Evolutionary conservation across 2,888 invertebrate genomes (phyloP).

Genomic region (Chironomus riparius): DNA sequence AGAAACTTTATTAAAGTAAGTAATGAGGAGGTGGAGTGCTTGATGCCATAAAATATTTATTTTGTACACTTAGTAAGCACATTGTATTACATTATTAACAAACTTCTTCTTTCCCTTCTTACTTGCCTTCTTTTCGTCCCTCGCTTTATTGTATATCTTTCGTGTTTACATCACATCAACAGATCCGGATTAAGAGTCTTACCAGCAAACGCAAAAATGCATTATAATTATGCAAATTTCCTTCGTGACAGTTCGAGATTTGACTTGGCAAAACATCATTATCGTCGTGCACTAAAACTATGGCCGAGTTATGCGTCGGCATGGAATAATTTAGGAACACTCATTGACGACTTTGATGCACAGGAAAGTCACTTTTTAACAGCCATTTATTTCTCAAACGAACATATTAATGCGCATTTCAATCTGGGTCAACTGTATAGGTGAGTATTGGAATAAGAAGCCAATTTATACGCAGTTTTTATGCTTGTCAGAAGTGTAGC

Average conservation of each 20-base stretch:
- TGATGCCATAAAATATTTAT: not conserved
- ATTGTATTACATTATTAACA: not conserved
- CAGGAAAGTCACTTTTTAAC: slow-evolving; percentile 70
- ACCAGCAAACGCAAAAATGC: slow-evolving; percentile 82
- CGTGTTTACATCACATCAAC: slow-evolving; percentile 30
- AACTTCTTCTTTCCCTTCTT: not conserved
- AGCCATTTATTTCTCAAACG: slow-evolving; percentile 61
- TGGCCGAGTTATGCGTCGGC: slow-evolving; percentile 81
- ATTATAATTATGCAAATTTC: slow-evolving; percentile 84
- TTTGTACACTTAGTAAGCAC: not conserved
- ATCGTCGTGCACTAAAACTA: slow-evolving; percentile 66
- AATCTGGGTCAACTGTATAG: slow-evolving; percentile 75
- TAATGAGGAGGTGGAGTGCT: not conserved
- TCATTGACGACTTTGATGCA: slow-evolving; percentile 55
- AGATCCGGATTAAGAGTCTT: slow-evolving; percentile 71
- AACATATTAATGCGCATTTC: slow-evolving; percentile 75
- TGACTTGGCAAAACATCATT: slow-evolving; percentile 65
- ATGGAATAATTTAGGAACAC: slow-evolving; percentile 77
- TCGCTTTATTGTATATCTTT: slow-evolving; percentile 33
- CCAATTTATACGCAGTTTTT: too few species aligned
- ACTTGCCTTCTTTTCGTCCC: not conserved
- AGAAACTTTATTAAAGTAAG: slow-evolving; percentile 65
- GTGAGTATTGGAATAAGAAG: slow-evolving; percentile 41
- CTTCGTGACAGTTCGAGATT: slow-evolving; percentile 65
- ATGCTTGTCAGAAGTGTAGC: too few species aligned